phyloP scores from a whole-genome alignment of 2,888 invertebrate species.

The Diabrotica balteata region DNA sequence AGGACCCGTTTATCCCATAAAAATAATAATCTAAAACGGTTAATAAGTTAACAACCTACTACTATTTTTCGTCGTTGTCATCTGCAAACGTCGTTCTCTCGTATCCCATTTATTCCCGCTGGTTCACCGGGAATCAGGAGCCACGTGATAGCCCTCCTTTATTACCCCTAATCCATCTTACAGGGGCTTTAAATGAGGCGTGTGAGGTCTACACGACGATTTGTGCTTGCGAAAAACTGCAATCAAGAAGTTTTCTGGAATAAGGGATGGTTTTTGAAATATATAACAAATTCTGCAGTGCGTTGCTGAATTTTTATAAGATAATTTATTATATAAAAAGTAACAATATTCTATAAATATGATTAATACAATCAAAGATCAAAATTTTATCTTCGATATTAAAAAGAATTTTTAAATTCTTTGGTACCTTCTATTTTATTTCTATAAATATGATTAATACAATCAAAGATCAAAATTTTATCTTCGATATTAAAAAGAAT shows the following conservation, averaged over 20 bases:
- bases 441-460: too few species aligned
- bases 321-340: too few species aligned
- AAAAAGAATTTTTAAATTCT: too few species aligned
- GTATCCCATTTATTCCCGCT: constrained; percentile 22
- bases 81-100: constrained; percentile 23
- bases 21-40: constrained; percentile 13
- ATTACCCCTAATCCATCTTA: constrained; percentile 42
- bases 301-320: too few species aligned
- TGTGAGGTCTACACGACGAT: constrained; percentile 32
- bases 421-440: too few species aligned
- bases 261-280: constrained; percentile 7
- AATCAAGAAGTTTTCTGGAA: constrained; percentile 13
- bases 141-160: constrained; percentile 35
- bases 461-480: too few species aligned
- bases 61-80: constrained; percentile 26
- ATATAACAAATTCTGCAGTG: neutral
- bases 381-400: too few species aligned
- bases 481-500: too few species aligned
- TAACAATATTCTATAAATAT: too few species aligned
- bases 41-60: constrained; percentile 24
- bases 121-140: constrained; percentile 35
- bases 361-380: too few species aligned
- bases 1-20: constrained; percentile 4
- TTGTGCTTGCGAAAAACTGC: constrained; percentile 25
- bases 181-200: constrained; percentile 40